Conservation (phyloP, 2,113 vertebrate species). For the Podocnemis expansa region DNA sequence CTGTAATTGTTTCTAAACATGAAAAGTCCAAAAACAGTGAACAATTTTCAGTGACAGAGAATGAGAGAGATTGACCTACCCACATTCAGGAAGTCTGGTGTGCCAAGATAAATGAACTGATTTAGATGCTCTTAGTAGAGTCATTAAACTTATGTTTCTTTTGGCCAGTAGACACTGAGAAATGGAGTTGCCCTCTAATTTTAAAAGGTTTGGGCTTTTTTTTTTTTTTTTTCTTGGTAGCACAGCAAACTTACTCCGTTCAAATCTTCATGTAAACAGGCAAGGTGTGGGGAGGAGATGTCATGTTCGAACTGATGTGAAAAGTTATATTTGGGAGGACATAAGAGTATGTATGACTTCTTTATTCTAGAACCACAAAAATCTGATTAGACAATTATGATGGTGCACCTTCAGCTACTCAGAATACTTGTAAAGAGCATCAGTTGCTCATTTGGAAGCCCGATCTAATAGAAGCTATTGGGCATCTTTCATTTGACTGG, state of each 20-base stretch:
- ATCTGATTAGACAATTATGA: slow-evolving; percentile 19
- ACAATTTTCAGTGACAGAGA: slow-evolving; percentile 15
- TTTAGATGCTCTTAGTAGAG: not conserved
- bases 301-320: not conserved
- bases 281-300: not conserved
- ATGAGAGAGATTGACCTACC: slow-evolving; percentile 22
- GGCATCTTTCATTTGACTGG: slow-evolving; percentile 42
- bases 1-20: slow-evolving; percentile 53
- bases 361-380: slow-evolving; percentile 11
- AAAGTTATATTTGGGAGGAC: not conserved
- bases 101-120: not conserved
- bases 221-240: not conserved
- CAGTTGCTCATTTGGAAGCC: not conserved
- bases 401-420: not conserved
- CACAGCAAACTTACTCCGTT: not conserved
- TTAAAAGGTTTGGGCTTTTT: not conserved
- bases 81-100: not conserved
- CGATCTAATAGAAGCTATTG: slow-evolving; percentile 8
- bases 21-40: slow-evolving; percentile 59
- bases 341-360: not conserved
- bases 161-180: not conserved
- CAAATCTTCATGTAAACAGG: rapidly evolving
- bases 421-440: slow-evolving; percentile 30
- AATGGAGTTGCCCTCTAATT: not conserved
- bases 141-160: not conserved